These are phyloP conservation scores for Corynorhinus townsendii DNA, from an alignment of 2,113 vertebrate genomes.

Conservation along the genomic window DNA sequence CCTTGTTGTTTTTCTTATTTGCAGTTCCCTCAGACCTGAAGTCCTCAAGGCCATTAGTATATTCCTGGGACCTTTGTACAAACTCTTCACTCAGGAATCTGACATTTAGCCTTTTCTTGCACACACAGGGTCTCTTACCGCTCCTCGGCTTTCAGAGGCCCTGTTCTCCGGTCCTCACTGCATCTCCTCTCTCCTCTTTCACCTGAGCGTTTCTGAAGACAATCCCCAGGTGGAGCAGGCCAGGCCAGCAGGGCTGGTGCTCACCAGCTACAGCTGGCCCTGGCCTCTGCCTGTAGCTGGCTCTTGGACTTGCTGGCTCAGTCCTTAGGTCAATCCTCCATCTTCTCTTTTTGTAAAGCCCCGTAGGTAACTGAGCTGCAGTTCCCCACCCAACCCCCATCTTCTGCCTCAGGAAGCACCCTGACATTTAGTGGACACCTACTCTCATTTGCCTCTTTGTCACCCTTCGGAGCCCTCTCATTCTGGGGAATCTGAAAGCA, in stretches of 20 bases:
- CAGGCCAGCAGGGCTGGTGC: rapidly evolving
- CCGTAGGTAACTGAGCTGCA: not conserved
- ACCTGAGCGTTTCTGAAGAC: not conserved
- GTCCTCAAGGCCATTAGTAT: not conserved
- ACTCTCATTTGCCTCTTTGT: not conserved
- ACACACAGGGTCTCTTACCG: not conserved
- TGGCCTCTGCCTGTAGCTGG: not conserved
- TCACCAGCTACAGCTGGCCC: rapidly evolving
- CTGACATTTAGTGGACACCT: not conserved
- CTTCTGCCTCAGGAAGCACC: not conserved
- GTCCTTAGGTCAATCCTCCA: rapidly evolving
- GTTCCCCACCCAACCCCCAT: no score
- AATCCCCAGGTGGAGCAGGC: not conserved
- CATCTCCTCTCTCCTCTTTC: not conserved
- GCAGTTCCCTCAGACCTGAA: not conserved
- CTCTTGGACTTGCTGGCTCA: not conserved
- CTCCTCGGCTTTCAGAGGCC: not conserved
- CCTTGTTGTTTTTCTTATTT: not conserved
- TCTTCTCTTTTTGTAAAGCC: not conserved
- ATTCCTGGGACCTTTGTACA: not conserved
- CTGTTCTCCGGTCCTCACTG: not conserved
- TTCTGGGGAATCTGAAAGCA: not conserved
- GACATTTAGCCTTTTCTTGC: not conserved
- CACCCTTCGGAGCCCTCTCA: not conserved
- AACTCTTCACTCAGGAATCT: not conserved